A percentile compares a stretch with the other conserved stretches of the same genome.
Evolutionary conservation across 1,140 invertebrate species (phyloP).

Genomic region (Drosophila hydei): DNA sequence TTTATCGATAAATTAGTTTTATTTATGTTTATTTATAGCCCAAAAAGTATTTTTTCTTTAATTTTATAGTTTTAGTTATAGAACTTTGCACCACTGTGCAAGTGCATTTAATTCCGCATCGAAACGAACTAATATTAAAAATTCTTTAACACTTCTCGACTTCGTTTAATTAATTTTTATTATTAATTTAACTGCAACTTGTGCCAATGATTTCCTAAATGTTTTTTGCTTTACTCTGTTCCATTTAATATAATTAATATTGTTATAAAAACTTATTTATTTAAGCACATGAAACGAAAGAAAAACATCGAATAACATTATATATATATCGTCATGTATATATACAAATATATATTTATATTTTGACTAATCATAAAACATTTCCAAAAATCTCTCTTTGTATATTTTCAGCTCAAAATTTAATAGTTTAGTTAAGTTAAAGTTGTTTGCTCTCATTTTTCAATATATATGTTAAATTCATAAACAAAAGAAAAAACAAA

Average conservation of each 20-base stretch:
- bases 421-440: slow-evolving; percentile 64
- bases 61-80: neutral
- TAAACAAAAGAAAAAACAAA: slow-evolving; percentile 15
- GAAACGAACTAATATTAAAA: slow-evolving; percentile 16
- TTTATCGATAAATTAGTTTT: neutral
- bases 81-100: slow-evolving; percentile 33
- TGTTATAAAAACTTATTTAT: slow-evolving; percentile 23
- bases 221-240: slow-evolving; percentile 65
- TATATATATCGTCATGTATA: slow-evolving; percentile 13
- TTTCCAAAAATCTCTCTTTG: slow-evolving; percentile 65
- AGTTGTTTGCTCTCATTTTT: slow-evolving; percentile 40
- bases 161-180: slow-evolving; percentile 46
- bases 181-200: slow-evolving; percentile 83
- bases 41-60: slow-evolving; percentile 4
- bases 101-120: slow-evolving; percentile 36
- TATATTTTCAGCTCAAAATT: slow-evolving; percentile 83
- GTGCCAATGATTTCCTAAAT: slow-evolving; percentile 79
- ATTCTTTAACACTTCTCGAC: slow-evolving; percentile 16
- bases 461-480: slow-evolving; percentile 44
- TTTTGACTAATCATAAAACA: slow-evolving; percentile 60
- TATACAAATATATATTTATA: slow-evolving; percentile 22
- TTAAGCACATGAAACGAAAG: slow-evolving; percentile 51
- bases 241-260: slow-evolving; percentile 48
- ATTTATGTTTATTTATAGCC: slow-evolving; percentile 17
- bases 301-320: slow-evolving; percentile 28